Base-by-base conservation (phyloP, 2,888 invertebrate genomes). In the Hydrotaea cyrtoneurina region DNA sequence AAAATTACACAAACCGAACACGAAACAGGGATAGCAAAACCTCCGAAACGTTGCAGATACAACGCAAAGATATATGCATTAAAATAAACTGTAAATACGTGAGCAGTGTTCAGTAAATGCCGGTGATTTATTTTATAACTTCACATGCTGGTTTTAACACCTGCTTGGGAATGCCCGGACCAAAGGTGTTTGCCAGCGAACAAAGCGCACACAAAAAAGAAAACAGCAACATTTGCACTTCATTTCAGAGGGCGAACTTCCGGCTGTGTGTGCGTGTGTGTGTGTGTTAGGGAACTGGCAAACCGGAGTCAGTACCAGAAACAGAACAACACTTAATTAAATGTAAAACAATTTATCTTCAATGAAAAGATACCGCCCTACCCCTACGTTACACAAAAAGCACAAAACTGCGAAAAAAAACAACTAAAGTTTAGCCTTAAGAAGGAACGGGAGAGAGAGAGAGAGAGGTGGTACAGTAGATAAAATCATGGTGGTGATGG, bases 291-390 rank as follows among this genome's bases (percentile, higher is more conserved):
- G 71, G 13, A 72, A 62, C 66, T 7, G 36, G 36, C 59, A 75
- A 81, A 43, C 39, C 39, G 10, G 39, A 13, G 17, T 13, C 46
- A 46, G 39, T 13, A 69, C 46, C 21, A 69, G 69, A 69, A 64
- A 71, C 76, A 72, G 53, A 72, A 76, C 76, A 64, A 39, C 72
- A 77, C 72, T 81, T 81, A 64, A 81, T 81, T 76, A 77, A 81
- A 77, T 81, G 76, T 72, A 43, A 77, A 72, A 81, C 64, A 62
- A 76, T 81, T 81, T 81, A 81, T 81, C 64, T 46, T 69, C 7
- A 15, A 13, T 1, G 26, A 7, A 59, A 59, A 59, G 59, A 23
- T 26, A 59, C 59, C 23, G n/a, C 59, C 55, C 8, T 23, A 55
- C 1, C 53, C 1, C 15, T 17, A 1, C 53, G 13, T 5, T 2